A percentile compares a stretch with the other conserved stretches of the same genome.
Conservation (phyloP, 2,797 vertebrate genomes). For the Kryptopterus vitreolus region DNA sequence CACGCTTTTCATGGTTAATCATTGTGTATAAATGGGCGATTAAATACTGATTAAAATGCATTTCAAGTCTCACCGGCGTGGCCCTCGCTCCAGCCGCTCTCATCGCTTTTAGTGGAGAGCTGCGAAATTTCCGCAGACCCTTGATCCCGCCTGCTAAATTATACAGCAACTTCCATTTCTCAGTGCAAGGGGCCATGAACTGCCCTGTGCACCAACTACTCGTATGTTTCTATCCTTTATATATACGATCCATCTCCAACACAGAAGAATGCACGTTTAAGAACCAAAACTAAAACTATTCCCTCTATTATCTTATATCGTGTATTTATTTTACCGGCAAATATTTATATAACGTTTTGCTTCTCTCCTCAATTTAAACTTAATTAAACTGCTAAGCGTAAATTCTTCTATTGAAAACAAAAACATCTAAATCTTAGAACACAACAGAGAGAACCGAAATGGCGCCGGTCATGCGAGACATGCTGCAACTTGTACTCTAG, state of each 20-base stretch:
- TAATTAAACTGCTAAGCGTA: no score
- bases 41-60: background rate
- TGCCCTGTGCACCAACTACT: background rate
- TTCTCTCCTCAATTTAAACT: no score
- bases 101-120: background rate
- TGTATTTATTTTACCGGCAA: no score
- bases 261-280: background rate
- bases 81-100: background rate
- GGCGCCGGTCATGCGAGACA: constrained; percentile 17
- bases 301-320: no score
- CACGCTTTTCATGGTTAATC: background rate
- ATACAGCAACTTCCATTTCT: background rate
- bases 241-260: background rate
- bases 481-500: constrained; percentile 16
- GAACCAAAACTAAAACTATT: background rate
- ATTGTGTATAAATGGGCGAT: background rate
- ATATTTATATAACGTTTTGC: no score
- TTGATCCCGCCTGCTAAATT: background rate
- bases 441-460: constrained; percentile 5
- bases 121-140: background rate
- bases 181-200: background rate
- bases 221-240: background rate
- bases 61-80: background rate
- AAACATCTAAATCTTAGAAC: background rate
- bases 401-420: background rate